Conservation (phyloP, 2,888 invertebrate genomes). For the Himalopsyche anomala region DNA sequence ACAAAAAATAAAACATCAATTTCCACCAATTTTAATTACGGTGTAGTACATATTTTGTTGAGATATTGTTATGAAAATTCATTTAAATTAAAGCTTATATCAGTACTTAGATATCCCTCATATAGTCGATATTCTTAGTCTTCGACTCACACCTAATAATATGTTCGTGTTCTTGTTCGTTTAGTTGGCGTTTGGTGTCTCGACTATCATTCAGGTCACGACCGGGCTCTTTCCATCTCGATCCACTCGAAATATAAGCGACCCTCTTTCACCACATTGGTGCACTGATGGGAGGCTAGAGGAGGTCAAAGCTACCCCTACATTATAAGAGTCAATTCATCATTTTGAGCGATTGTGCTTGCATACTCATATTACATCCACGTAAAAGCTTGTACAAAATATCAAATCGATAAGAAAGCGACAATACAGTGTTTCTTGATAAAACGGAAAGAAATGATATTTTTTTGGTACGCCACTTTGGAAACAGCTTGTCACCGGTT, state of each 20-base stretch:
- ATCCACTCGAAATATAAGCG: slow-evolving; percentile 56
- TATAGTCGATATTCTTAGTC: not conserved
- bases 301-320: not conserved
- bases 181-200: not conserved
- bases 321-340: not conserved
- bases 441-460: too few relatives aligned
- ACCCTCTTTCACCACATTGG: not conserved
- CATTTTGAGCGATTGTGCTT: slow-evolving; percentile 26
- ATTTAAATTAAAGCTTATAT: too few relatives aligned
- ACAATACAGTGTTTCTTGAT: too few relatives aligned
- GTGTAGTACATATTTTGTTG: too few relatives aligned
- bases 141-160: not conserved
- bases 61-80: too few relatives aligned
- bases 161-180: not conserved
- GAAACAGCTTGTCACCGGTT: too few relatives aligned
- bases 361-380: slow-evolving; percentile 6
- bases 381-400: not conserved
- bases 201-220: slow-evolving; percentile 62
- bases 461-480: too few relatives aligned
- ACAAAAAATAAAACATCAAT: too few relatives aligned
- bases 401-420: not conserved
- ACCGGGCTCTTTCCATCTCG: slow-evolving; percentile 64
- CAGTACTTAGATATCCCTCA: too few relatives aligned
- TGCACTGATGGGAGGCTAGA: not conserved
- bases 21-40: too few relatives aligned